Evolutionary conservation across 1,140 invertebrate species (phyloP).

Genomic region (Trialeurodes vaporariorum): DNA sequence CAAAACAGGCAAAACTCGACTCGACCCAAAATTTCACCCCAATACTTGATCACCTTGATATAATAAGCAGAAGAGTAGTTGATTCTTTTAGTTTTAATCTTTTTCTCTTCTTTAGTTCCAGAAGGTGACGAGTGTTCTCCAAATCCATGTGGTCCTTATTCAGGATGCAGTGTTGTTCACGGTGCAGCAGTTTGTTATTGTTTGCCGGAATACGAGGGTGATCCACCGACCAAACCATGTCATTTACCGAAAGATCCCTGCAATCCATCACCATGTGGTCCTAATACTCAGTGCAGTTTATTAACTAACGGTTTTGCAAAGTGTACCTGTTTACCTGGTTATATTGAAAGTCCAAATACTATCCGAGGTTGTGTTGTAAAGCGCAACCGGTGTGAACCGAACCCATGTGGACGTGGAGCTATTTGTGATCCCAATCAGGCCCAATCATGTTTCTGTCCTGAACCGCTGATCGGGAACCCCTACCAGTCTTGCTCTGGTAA

Average conservation of each 20-base stretch:
- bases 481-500: conserved; percentile 53
- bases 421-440: conserved; percentile 60
- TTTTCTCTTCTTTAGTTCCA: conserved; percentile 47
- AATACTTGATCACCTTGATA: too few species aligned
- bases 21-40: too few species aligned
- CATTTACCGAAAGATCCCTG: conserved; percentile 59
- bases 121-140: conserved; percentile 70
- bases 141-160: conserved; percentile 74
- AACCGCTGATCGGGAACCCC: conserved; percentile 60
- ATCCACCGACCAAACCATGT: conserved; percentile 57
- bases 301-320: conserved; percentile 71
- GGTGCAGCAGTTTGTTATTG: conserved; percentile 68
- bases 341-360: conserved; percentile 74
- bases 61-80: too few species aligned
- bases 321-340: conserved; percentile 72
- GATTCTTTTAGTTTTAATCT: too few species aligned
- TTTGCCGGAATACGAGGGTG: conserved; percentile 75
- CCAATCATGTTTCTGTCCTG: conserved; percentile 70
- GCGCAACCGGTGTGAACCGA: conserved; percentile 65
- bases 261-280: conserved; percentile 72
- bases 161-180: conserved; percentile 58
- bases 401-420: conserved; percentile 64
- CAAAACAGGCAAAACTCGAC: too few species aligned
- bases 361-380: conserved; percentile 67
- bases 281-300: conserved; percentile 72